A percentile compares a stretch with the other conserved stretches of the same genome.
These are phyloP conservation scores for Sebastes glaucus DNA, from an alignment of 2,797 vertebrate species.

Conservation along the genomic window DNA sequence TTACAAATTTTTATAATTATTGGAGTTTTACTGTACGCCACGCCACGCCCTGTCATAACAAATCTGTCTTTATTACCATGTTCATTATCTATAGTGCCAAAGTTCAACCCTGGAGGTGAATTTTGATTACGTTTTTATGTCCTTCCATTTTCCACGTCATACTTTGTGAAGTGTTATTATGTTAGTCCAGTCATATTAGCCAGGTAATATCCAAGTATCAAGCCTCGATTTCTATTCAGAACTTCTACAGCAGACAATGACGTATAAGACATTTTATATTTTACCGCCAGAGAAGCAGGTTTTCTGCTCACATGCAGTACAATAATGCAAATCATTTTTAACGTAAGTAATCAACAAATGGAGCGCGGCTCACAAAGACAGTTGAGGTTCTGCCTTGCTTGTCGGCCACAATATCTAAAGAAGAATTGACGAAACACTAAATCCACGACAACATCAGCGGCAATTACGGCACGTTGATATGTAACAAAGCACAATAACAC, in stretches of 20 bases:
- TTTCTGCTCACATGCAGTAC: conserved; percentile 18
- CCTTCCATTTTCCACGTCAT: conserved; percentile 26
- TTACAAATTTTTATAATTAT: conserved; percentile 51
- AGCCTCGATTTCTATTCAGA: conserved; percentile 40
- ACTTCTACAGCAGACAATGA: conserved; percentile 28
- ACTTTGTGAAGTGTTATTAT: conserved; percentile 36
- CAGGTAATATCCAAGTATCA: conserved; percentile 23
- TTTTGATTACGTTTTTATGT: conserved; percentile 62
- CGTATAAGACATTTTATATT: conserved; percentile 34
- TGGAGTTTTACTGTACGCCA: conserved; percentile 18
- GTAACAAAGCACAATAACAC: conserved; percentile 68
- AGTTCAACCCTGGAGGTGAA: conserved; percentile 71
- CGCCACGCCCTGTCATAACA: conserved; percentile 15
- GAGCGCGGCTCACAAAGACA: background rate
- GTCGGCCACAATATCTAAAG: background rate
- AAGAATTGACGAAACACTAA: conserved; percentile 14
- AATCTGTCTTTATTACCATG: conserved; percentile 17
- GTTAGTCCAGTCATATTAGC: conserved; percentile 16
- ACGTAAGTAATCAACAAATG: conserved; percentile 6
- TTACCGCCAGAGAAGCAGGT: conserved; percentile 18
- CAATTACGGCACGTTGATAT: conserved; percentile 19
- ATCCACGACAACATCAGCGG: conserved; percentile 6
- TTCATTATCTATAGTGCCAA: conserved; percentile 72
- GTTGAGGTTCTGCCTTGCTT: background rate
- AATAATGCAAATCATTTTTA: conserved; percentile 26